phyloP scores from a whole-genome alignment of 1,140 invertebrate genomes.

The Drosophila simulans region DNA sequence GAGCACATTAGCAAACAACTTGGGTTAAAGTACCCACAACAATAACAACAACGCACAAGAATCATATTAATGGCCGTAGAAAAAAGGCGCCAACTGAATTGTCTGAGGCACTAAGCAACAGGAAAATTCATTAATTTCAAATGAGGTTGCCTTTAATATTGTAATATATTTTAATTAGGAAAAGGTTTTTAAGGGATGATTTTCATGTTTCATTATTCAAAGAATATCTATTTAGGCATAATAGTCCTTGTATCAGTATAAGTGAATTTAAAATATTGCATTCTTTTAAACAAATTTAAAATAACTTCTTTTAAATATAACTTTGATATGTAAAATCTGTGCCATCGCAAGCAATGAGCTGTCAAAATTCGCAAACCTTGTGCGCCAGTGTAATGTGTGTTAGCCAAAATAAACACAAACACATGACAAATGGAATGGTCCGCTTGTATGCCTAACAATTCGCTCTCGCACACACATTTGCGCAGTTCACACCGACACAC shows the following conservation, averaged over 20 bases:
- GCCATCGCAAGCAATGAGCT: no score
- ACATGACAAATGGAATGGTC: conserved; percentile 70
- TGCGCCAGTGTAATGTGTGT: conserved; percentile 40
- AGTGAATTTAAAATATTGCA: no score
- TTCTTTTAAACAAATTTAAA: no score
- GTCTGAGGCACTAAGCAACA: conserved; percentile 10
- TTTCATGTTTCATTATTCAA: no score
- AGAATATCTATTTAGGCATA: no score
- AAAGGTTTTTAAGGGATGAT: background rate
- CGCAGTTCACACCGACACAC: conserved; percentile 1
- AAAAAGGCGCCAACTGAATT: conserved; percentile 32
- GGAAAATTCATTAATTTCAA: background rate
- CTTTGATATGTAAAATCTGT: background rate
- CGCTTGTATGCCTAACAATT: conserved; percentile 55
- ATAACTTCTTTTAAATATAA: no score
- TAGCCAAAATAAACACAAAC: conserved; percentile 66
- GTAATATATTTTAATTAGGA: background rate
- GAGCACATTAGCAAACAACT: conserved; percentile 52
- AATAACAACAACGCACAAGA: conserved; percentile 18
- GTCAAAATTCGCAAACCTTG: background rate
- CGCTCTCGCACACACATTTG: conserved; percentile 16
- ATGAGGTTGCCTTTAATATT: no score
- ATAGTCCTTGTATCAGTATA: no score
- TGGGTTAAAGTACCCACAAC: conserved; percentile 26
- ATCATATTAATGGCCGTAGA: conserved; percentile 30